These are phyloP conservation scores for Tanytarsus gracilentus DNA, from an alignment of 2,888 invertebrate genomes.

Conservation along the genomic window DNA sequence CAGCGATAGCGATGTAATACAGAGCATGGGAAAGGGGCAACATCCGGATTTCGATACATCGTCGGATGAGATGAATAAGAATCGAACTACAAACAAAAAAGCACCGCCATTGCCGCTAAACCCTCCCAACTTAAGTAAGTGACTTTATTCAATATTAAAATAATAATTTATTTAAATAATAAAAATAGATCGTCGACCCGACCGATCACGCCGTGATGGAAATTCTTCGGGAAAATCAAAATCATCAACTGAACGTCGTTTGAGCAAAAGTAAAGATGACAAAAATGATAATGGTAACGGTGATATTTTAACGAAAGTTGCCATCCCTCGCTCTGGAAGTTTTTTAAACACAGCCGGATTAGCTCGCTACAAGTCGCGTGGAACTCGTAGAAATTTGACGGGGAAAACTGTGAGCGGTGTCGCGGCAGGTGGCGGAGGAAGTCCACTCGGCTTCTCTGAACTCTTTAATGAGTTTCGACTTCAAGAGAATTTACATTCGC, in stretches of 20 bases:
- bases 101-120: slow-evolving; percentile 48
- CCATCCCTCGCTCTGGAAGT: slow-evolving; percentile 75
- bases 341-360: slow-evolving; percentile 73
- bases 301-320: slow-evolving; percentile 76
- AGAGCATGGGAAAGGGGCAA: slow-evolving; percentile 36
- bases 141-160: not conserved
- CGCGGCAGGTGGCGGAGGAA: slow-evolving; percentile 51
- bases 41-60: slow-evolving; percentile 43
- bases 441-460: slow-evolving; percentile 77
- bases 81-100: slow-evolving; percentile 49
- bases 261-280: not conserved
- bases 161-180: not conserved
- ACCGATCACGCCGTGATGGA: slow-evolving; percentile 9
- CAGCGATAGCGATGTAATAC: slow-evolving; percentile 53
- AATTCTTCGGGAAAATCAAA: slow-evolving; percentile 14
- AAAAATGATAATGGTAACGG: slow-evolving; percentile 51
- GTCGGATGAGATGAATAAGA: slow-evolving; percentile 47
- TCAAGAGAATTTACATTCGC: slow-evolving; percentile 78
- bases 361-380: slow-evolving; percentile 61
- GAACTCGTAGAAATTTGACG: slow-evolving; percentile 39
- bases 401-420: slow-evolving; percentile 35
- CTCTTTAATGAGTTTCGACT: slow-evolving; percentile 78
- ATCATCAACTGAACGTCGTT: slow-evolving; percentile 12
- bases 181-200: not conserved
- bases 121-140: slow-evolving; percentile 32